Percentiles rank a stretch among this genome's conserved stretches.
Conservation (phyloP, 2,888 invertebrate genomes). For the Myopa tessellatipennis region DNA sequence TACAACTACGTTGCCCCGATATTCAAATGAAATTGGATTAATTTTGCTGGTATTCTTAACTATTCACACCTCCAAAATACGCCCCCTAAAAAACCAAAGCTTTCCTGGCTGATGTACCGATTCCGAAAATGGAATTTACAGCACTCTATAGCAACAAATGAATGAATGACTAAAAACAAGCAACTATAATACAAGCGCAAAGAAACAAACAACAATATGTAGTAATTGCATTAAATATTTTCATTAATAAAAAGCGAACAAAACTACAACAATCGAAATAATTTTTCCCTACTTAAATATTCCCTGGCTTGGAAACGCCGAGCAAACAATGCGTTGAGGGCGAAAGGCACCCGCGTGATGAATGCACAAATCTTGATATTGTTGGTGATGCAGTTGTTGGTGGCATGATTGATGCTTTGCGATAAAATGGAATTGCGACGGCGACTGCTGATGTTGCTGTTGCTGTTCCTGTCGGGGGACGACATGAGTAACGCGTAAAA, state of each 20-base stretch:
- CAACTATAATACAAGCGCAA: background rate
- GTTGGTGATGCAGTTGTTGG: conserved; percentile 25
- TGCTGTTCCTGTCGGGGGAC: conserved; percentile 7
- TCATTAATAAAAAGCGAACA: conserved; percentile 4
- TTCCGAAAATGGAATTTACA: too few species aligned
- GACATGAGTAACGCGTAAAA: background rate
- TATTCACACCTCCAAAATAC: too few species aligned
- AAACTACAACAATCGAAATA: conserved; percentile 23
- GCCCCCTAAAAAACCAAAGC: too few species aligned
- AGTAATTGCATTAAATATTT: background rate
- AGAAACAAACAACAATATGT: background rate
- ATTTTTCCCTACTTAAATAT: conserved; percentile 18
- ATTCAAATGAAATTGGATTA: too few species aligned
- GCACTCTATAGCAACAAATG: background rate
- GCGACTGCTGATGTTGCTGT: background rate
- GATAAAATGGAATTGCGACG: conserved; percentile 34
- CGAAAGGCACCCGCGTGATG: conserved; percentile 3
- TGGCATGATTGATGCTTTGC: conserved; percentile 33
- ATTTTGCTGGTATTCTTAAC: too few species aligned
- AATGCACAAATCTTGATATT: conserved; percentile 15
- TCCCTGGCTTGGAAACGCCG: background rate
- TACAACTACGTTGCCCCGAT: too few species aligned
- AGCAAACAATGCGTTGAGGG: background rate
- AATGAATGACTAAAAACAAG: background rate
- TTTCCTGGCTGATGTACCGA: too few species aligned